Conservation (phyloP, 2,888 invertebrate genomes). For the Psylliodes chrysocephalus region DNA sequence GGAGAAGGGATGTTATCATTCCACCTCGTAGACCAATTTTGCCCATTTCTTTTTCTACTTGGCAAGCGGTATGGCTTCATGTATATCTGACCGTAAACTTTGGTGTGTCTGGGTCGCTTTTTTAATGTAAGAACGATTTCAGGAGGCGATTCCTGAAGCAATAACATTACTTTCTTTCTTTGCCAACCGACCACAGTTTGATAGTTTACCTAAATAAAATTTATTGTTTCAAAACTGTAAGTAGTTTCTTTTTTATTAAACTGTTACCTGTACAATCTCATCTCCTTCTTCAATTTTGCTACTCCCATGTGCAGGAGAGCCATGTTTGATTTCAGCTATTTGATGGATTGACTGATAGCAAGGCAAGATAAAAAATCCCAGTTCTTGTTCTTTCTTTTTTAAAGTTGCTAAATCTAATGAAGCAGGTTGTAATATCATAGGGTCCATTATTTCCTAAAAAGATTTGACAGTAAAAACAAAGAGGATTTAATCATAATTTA, state of each 20-base stretch:
- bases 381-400: slow-evolving; percentile 86
- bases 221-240: not conserved
- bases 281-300: slow-evolving; percentile 95
- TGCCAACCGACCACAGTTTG: slow-evolving; percentile 85
- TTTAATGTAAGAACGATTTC: slow-evolving; percentile 85
- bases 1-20: slow-evolving; percentile 77
- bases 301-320: slow-evolving; percentile 91
- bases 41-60: slow-evolving; percentile 73
- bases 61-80: slow-evolving; percentile 79
- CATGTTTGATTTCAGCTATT: slow-evolving; percentile 89
- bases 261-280: slow-evolving; percentile 90
- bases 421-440: slow-evolving; percentile 90
- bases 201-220: slow-evolving; percentile 71
- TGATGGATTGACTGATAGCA: slow-evolving; percentile 83
- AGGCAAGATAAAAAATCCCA: slow-evolving; percentile 90
- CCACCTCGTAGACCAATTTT: slow-evolving; percentile 71
- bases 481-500: too few species aligned
- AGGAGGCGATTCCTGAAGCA: slow-evolving; percentile 81
- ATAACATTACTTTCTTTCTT: slow-evolving; percentile 77
- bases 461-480: too few species aligned
- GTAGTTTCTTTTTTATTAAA: not conserved
- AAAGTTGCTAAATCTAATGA: slow-evolving; percentile 88
- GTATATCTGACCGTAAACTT: slow-evolving; percentile 80
- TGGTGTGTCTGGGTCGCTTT: slow-evolving; percentile 83
- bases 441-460: slow-evolving; percentile 85